Evolutionary conservation across 2,113 vertebrate species (phyloP), one percentile per base, ranked within the genome.

Genomic region (Mugil cephalus): DNA sequence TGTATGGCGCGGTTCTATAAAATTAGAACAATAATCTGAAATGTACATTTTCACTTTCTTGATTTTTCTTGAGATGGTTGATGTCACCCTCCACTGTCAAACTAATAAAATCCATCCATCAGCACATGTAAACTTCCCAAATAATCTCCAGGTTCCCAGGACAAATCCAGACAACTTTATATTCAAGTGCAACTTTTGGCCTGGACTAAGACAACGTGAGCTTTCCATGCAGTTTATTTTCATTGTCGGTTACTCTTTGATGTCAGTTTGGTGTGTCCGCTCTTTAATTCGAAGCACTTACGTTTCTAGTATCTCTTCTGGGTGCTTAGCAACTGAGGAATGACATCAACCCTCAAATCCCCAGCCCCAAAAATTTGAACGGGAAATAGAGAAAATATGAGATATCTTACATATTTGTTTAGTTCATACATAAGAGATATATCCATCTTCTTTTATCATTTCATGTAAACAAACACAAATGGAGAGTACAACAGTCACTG

Each of bases 311-410:
- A 34, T 36, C 12, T 66, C 2, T 24, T 8, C 43, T 43, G 10
- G 13, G 59, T 62, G 3, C 48, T 18, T 4, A 40, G 19, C 5
- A 52, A 46, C 34, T 10, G 47, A 82, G 72, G 69, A 79, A 79
- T 88, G 78, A 93, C 87, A 83, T 93, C 84, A 90, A 69, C 77
- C 60, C 56, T 82, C 60, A 47, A 35, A 76, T 62, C 68, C 69
- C 59, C 50, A 73, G 70, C 62, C 85, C 66, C 77, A 45, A 73
- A 77, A 62, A 78, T 80, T 68, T 77, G 80, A 80, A 84, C 77
- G 88, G 82, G 84, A 87, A 87, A 85, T 17, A 71, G 52, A 50
- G 78, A 76, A 55, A 62, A 47, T 63, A 9, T 48, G 10, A 38
- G 14, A 50, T 19, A 21, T 50, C 7, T 14, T n/a, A 8, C 15